Evolutionary conservation across 1,140 invertebrate genomes (phyloP).

Genomic region (Eupristina koningsbergeri): DNA sequence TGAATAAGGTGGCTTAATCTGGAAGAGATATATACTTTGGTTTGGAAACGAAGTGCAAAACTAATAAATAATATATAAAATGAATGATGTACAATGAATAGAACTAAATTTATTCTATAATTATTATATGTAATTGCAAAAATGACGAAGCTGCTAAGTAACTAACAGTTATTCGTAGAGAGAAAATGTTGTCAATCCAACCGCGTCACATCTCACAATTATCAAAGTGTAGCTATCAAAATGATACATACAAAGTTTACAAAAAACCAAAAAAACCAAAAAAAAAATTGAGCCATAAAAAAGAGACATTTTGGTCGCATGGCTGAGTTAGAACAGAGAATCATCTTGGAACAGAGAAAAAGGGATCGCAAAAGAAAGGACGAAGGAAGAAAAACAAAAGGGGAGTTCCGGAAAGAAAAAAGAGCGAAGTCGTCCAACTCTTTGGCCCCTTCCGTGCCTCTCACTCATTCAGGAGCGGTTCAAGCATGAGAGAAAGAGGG

Average conservation of each 20-base stretch:
- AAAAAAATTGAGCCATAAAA: too few species aligned
- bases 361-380: background rate
- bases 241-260: background rate
- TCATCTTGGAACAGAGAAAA: background rate
- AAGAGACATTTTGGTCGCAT: background rate
- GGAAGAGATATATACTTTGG: too few species aligned
- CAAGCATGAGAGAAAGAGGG: background rate
- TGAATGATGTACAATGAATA: too few species aligned
- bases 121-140: too few species aligned
- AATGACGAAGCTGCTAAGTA: too few species aligned
- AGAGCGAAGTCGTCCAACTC: conserved; percentile 24
- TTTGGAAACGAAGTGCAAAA: background rate
- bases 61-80: too few species aligned
- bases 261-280: background rate
- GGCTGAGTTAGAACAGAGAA: background rate
- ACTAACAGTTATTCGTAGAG: too few species aligned
- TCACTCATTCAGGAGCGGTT: conserved; percentile 25
- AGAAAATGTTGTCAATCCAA: background rate
- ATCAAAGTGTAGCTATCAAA: background rate
- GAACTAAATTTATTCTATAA: too few species aligned
- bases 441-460: conserved; percentile 11
- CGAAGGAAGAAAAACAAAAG: background rate
- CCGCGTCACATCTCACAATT: too few species aligned
- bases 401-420: background rate
- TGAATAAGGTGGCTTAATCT: background rate